phyloP scores from a whole-genome alignment of 2,888 invertebrate species.

The Yponomeuta evonymella region DNA sequence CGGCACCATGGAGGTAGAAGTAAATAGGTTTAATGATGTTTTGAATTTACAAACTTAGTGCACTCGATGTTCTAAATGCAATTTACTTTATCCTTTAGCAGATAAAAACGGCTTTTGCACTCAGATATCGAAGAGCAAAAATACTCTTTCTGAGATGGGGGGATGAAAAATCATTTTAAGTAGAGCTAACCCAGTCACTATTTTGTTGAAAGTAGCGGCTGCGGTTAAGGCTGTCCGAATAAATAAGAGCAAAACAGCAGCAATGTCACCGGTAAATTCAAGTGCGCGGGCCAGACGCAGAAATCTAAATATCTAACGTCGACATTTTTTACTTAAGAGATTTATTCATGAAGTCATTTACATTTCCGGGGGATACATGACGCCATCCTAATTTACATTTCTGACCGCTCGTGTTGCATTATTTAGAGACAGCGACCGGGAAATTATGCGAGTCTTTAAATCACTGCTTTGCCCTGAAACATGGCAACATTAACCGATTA shows the following conservation, averaged over 20 bases:
- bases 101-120: too few relatives aligned
- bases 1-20: too few relatives aligned
- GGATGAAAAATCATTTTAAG: too few relatives aligned
- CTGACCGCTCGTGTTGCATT: slow-evolving; percentile 49
- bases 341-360: slow-evolving; percentile 70
- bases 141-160: too few relatives aligned
- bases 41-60: too few relatives aligned
- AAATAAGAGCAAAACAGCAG: not conserved
- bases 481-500: slow-evolving; percentile 19
- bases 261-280: not conserved
- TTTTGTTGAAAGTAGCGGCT: not conserved
- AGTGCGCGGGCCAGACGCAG: not conserved
- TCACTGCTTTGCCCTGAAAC: not conserved
- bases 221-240: not conserved
- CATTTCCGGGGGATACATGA: slow-evolving; percentile 59
- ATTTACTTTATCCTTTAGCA: too few relatives aligned
- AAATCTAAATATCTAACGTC: slow-evolving; percentile 11
- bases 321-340: slow-evolving; percentile 29
- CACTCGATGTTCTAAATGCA: too few relatives aligned
- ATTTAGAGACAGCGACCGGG: slow-evolving; percentile 25
- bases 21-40: too few relatives aligned
- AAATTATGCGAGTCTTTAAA: slow-evolving; percentile 11
- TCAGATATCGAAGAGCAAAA: too few relatives aligned
- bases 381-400: slow-evolving; percentile 56
- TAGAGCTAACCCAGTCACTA: too few relatives aligned